phyloP scores from a whole-genome alignment of 2,113 vertebrate genomes.

The Pampusana beccarii region DNA sequence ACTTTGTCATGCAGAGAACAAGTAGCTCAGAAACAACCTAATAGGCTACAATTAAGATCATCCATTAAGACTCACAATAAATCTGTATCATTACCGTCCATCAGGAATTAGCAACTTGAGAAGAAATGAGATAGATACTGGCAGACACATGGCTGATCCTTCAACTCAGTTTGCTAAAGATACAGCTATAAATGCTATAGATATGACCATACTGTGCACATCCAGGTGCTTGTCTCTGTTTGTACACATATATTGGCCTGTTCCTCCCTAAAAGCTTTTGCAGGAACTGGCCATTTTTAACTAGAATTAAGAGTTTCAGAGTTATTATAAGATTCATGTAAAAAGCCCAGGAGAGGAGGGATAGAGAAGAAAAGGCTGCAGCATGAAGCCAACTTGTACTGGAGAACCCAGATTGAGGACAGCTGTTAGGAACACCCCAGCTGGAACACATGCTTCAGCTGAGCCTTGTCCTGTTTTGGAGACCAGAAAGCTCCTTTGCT shows the following conservation, averaged over 20 bases:
- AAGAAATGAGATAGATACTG: not conserved
- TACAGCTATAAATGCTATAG: not conserved
- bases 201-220: not conserved
- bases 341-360: not conserved
- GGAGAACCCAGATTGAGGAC: not conserved
- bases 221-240: not conserved
- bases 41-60: not conserved
- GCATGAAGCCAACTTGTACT: not conserved
- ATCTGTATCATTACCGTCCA: not conserved
- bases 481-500: not conserved
- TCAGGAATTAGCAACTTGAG: not conserved
- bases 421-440: not conserved
- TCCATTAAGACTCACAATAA: not conserved
- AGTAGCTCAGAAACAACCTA: not conserved
- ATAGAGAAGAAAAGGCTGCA: not conserved
- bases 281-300: not conserved
- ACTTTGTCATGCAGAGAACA: not conserved
- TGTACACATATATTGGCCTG: not conserved
- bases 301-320: not conserved
- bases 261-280: not conserved
- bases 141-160: not conserved
- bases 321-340: not conserved
- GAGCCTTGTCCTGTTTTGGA: not conserved
- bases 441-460: not conserved
- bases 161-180: not conserved